A percentile compares a stretch with the other conserved stretches of the same genome.
Evolutionary conservation across 2,888 invertebrate genomes (phyloP).

Genomic region (Xestoiulus laeticollis): DNA sequence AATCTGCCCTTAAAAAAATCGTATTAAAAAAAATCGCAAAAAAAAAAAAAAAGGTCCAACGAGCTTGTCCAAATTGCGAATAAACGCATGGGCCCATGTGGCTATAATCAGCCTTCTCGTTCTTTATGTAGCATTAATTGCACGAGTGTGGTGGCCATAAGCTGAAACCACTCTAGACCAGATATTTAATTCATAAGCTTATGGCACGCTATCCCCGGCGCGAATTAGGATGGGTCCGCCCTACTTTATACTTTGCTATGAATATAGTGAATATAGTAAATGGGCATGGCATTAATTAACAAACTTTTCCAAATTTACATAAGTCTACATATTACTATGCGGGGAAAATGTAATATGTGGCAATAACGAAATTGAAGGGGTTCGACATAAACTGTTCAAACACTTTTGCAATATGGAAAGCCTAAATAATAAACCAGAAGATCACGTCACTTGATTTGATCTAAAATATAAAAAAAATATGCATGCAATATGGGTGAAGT

Average conservation of each 20-base stretch:
- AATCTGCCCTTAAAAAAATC: not conserved
- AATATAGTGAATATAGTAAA: no score
- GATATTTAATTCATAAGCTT: not conserved
- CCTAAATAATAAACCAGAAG: no score
- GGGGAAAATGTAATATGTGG: no score
- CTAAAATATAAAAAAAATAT: no score
- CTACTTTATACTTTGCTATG: not conserved
- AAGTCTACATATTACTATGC: no score
- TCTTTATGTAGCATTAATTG: conserved; percentile 1
- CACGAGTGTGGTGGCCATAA: conserved; percentile 7
- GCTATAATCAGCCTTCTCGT: conserved; percentile 14
- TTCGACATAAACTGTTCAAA: no score
- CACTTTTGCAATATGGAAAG: no score
- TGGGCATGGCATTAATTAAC: not conserved
- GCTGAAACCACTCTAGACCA: not conserved
- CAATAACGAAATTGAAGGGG: no score
- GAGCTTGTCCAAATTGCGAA: not conserved
- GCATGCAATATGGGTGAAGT: no score
- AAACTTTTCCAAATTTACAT: no score
- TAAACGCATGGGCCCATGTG: not conserved
- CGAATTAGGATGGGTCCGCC: not conserved
- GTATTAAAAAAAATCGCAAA: not conserved
- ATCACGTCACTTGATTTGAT: no score
- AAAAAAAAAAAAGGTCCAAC: not conserved
- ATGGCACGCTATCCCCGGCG: conserved; percentile 2